phyloP scores from a whole-genome alignment of 37 sponge, comb jelly and placozoan genomes.

The Bolinopsis microptera region DNA sequence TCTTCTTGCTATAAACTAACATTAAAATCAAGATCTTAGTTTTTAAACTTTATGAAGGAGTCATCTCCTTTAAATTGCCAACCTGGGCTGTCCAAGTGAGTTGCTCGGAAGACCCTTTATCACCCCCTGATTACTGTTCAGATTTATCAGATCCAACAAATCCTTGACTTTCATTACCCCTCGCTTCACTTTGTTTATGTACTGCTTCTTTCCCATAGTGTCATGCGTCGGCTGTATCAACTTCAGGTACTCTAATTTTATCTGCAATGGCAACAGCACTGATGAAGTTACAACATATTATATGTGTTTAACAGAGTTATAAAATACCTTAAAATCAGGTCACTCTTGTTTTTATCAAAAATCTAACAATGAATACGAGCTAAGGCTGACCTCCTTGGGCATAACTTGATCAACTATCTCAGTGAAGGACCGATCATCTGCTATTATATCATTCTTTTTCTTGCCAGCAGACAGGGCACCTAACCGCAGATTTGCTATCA shows the following conservation, averaged over 20 bases:
- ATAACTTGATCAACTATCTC: constrained; percentile 64
- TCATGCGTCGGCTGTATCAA: constrained; percentile 63
- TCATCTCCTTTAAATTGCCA: no score
- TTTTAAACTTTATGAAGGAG: no score
- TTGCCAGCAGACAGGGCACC: not conserved
- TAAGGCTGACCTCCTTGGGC: constrained; percentile 36
- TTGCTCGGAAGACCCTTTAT: constrained; percentile 12
- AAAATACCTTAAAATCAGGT: no score
- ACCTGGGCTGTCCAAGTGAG: constrained; percentile 23
- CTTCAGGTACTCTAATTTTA: constrained; percentile 40
- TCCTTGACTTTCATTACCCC: constrained; percentile 51
- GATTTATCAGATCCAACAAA: constrained; percentile 33
- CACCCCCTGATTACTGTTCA: constrained; percentile 7
- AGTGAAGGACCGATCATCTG: constrained; percentile 44
- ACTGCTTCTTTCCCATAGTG: constrained; percentile 47
- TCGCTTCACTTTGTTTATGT: constrained; percentile 30
- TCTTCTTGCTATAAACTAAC: no score
- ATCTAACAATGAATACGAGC: no score
- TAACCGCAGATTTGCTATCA: not conserved
- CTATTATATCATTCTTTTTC: not conserved
- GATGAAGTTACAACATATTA: no score
- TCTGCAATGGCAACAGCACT: no score
- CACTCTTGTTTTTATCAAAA: no score
- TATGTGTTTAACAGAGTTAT: no score
- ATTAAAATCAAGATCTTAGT: no score